Percentiles rank a stretch among this genome's conserved stretches.
These are phyloP conservation scores for Myiothlypis chrysogaster DNA, from an alignment of 2,797 vertebrate genomes.

Conservation along the genomic window DNA sequence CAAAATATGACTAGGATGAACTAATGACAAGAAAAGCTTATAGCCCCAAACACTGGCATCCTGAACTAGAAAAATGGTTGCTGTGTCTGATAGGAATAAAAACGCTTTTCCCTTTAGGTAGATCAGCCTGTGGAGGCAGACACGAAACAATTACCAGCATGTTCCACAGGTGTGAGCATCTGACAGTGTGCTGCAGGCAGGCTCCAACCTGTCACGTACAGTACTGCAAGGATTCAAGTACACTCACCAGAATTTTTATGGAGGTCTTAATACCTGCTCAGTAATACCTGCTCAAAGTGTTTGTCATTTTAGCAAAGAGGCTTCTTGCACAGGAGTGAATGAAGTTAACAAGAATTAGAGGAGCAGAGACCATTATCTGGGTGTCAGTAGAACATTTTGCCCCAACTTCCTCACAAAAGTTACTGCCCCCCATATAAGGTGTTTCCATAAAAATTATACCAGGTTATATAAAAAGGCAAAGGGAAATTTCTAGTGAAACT, in stretches of 20 bases:
- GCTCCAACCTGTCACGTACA: background rate
- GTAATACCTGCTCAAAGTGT: background rate
- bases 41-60: background rate
- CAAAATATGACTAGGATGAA: background rate
- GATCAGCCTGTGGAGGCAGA: background rate
- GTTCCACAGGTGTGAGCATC: background rate
- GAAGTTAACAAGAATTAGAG: background rate
- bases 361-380: background rate
- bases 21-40: background rate
- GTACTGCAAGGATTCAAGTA: background rate
- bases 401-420: background rate
- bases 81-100: background rate
- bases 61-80: background rate
- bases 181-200: conserved; percentile 4
- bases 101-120: background rate
- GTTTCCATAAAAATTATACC: background rate
- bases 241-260: background rate
- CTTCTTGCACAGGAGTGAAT: background rate
- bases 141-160: fast-evolving
- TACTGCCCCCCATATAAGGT: background rate
- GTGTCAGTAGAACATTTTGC: background rate
- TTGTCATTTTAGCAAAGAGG: background rate
- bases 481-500: background rate
- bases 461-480: background rate
- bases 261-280: background rate